Evolutionary conservation across 23 tunicate genomes (phyloP).

Genomic region (Botrylloides violaceus): DNA sequence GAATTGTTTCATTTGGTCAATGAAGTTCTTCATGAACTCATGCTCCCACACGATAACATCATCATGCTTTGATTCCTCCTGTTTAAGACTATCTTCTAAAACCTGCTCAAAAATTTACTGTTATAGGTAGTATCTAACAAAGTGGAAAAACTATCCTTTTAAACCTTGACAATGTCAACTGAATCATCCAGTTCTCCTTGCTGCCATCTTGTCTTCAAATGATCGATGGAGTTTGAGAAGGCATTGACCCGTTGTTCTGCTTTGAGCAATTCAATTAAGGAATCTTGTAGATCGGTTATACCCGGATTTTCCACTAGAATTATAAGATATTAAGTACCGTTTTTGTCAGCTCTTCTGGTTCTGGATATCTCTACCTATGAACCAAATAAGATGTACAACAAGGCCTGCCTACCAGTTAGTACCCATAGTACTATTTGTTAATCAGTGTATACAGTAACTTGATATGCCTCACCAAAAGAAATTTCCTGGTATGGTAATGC

Average conservation of each 20-base stretch:
- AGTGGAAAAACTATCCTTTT: background rate
- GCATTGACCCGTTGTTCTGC: constrained; percentile 76
- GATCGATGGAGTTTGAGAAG: constrained; percentile 41
- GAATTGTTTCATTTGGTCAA: constrained; percentile 44
- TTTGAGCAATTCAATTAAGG: constrained; percentile 39
- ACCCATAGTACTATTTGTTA: too few relatives aligned
- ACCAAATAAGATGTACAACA: too few relatives aligned
- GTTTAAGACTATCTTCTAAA: constrained; percentile 31
- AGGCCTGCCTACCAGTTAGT: too few relatives aligned
- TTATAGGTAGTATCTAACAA: background rate
- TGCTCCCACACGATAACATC: constrained; percentile 45
- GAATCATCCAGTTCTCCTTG: constrained; percentile 57
- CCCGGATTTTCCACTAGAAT: constrained; percentile 32
- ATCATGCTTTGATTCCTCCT: constrained; percentile 42
- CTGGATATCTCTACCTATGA: too few relatives aligned
- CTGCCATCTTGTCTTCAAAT: constrained; percentile 45
- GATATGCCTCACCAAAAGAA: too few relatives aligned
- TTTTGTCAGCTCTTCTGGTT: too few relatives aligned
- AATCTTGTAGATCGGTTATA: constrained; percentile 47
- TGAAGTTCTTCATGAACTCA: constrained; percentile 53
- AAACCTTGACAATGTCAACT: constrained; percentile 63
- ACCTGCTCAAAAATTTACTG: constrained; percentile 23
- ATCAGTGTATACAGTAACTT: too few relatives aligned
- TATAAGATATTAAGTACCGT: too few relatives aligned
- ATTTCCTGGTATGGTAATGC: too few relatives aligned